A percentile compares a stretch with the other conserved stretches of the same genome.
Conservation (phyloP, 2,888 invertebrate species). For the Rhodophaea formosa region DNA sequence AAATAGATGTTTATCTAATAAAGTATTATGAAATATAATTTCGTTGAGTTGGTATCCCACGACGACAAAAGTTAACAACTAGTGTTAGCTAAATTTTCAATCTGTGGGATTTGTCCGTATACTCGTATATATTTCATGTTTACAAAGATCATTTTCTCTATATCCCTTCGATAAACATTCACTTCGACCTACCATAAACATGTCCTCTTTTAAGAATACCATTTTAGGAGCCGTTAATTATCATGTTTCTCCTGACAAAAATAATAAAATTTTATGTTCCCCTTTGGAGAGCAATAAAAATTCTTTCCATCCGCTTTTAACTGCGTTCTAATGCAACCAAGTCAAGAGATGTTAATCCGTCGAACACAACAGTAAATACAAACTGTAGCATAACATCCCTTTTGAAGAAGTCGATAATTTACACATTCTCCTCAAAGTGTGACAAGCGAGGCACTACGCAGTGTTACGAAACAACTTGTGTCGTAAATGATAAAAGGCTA, state of each 20-base stretch:
- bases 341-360: conserved; percentile 54
- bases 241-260: conserved; percentile 48
- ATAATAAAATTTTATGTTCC: conserved; percentile 64
- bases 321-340: conserved; percentile 56
- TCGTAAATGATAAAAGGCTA: conserved; percentile 58
- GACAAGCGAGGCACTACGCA: conserved; percentile 25
- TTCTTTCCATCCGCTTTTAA: conserved; percentile 61
- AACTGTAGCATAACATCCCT: conserved; percentile 39
- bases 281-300: conserved; percentile 65
- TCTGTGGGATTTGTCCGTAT: too few relatives aligned
- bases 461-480: conserved; percentile 53
- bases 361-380: conserved; percentile 48
- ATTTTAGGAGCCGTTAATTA: conserved; percentile 48
- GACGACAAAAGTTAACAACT: too few relatives aligned
- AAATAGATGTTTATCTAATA: too few relatives aligned
- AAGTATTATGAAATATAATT: too few relatives aligned
- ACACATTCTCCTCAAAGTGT: conserved; percentile 26
- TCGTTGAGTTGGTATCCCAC: too few relatives aligned
- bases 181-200: conserved; percentile 24
- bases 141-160: neutral
- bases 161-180: neutral
- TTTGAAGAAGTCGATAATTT: conserved; percentile 42
- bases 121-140: too few relatives aligned
- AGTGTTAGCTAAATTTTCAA: too few relatives aligned
- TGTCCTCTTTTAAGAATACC: conserved; percentile 33